phyloP scores from a whole-genome alignment of 1,140 invertebrate genomes.

The Sesamia nonagrioides region DNA sequence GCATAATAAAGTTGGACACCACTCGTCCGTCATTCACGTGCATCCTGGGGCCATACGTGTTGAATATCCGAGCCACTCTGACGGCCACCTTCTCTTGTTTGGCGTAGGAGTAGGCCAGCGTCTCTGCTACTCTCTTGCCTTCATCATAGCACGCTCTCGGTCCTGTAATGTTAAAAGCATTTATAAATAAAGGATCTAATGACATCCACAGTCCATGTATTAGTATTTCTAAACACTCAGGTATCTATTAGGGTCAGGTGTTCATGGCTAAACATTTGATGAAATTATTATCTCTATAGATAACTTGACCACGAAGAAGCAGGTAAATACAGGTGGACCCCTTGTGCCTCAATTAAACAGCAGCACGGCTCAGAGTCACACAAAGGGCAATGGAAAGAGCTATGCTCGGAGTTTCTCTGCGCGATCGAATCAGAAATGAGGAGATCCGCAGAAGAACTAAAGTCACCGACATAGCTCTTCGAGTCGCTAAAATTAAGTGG shows the following conservation, averaged over 20 bases:
- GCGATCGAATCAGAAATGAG: too few relatives aligned
- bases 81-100: slow-evolving; percentile 98
- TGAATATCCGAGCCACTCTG: slow-evolving; percentile 99
- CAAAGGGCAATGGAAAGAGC: too few relatives aligned
- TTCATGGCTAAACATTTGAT: too few relatives aligned
- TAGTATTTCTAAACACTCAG: background rate
- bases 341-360: too few relatives aligned
- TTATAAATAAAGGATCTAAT: background rate
- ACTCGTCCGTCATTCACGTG: slow-evolving; percentile 99
- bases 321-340: too few relatives aligned
- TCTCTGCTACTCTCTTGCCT: slow-evolving; percentile 98
- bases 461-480: too few relatives aligned
- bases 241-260: background rate
- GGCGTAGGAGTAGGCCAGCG: slow-evolving; percentile 98
- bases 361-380: too few relatives aligned
- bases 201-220: background rate
- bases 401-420: too few relatives aligned
- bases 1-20: slow-evolving; percentile 99
- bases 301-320: too few relatives aligned
- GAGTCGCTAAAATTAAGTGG: too few relatives aligned
- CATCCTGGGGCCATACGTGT: slow-evolving; percentile 99
- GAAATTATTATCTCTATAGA: too few relatives aligned
- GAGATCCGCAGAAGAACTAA: too few relatives aligned
- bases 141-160: slow-evolving; percentile 99
- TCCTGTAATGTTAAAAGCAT: slow-evolving; percentile 84